These are phyloP conservation scores for Eriocheir sinensis DNA, from an alignment of 1,140 invertebrate genomes.

Conservation along the genomic window DNA sequence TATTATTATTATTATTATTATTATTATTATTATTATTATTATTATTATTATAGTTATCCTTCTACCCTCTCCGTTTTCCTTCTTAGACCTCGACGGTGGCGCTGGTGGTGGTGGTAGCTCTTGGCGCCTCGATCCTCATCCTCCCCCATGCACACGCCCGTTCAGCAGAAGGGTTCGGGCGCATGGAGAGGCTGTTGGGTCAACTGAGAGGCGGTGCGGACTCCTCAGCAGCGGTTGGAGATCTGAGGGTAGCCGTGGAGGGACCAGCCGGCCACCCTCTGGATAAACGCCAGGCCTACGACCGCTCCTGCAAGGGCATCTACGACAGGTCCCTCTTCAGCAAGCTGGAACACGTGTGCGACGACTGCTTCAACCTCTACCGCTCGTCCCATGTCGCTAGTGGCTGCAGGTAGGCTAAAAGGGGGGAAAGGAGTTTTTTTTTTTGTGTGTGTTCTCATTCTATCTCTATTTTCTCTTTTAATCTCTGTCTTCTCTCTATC, in stretches of 20 bases:
- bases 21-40: not conserved
- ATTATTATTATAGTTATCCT: not conserved
- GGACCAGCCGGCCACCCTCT: not conserved
- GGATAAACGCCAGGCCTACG: too few relatives aligned
- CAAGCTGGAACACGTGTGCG: too few relatives aligned
- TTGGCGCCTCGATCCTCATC: not conserved
- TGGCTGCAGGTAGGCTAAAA: too few relatives aligned
- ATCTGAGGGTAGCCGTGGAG: not conserved
- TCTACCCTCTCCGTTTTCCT: too few relatives aligned
- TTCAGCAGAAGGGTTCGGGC: constrained; percentile 8
- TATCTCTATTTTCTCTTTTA: not conserved
- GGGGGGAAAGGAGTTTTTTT: too few relatives aligned
- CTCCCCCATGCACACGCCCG: not conserved
- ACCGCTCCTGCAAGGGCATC: too few relatives aligned
- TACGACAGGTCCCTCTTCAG: too few relatives aligned
- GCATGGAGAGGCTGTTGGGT: constrained; percentile 49
- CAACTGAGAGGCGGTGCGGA: not conserved
- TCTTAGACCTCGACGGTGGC: not conserved
- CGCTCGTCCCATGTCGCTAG: too few relatives aligned
- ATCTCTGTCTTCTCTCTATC: not conserved
- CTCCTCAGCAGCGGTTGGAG: not conserved
- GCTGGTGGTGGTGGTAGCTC: not conserved
- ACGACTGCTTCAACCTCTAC: too few relatives aligned
- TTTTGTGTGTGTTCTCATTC: too few relatives aligned
- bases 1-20: not conserved